phyloP scores from a whole-genome alignment of 2,797 vertebrate species.

The Mormyrus proboscirostris region DNA sequence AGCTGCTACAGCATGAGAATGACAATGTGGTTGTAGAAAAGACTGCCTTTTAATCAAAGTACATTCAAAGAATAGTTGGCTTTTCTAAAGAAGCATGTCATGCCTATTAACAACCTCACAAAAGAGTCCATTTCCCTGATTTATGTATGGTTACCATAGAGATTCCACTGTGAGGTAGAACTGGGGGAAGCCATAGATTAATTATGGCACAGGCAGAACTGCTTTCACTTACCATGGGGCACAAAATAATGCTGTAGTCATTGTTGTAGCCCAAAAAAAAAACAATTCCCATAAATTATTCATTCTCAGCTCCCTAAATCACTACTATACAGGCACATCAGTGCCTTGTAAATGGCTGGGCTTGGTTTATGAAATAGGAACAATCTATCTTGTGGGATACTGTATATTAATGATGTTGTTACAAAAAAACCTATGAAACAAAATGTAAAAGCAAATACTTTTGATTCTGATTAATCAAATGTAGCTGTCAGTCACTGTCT shows the following conservation, averaged over 20 bases:
- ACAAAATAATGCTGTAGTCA: not conserved
- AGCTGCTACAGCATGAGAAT: conserved; percentile 76
- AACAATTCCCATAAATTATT: not conserved
- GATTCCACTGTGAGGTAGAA: conserved; percentile 61
- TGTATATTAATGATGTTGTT: not conserved
- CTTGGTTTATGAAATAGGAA: not conserved
- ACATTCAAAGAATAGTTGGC: conserved; percentile 78
- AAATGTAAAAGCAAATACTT: not conserved
- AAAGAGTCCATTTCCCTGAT: conserved; percentile 73
- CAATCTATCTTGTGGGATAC: not conserved
- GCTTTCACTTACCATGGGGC: conserved; percentile 50
- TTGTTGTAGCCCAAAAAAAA: not conserved
- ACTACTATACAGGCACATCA: not conserved
- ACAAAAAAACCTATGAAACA: not conserved
- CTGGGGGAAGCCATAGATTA: conserved; percentile 67
- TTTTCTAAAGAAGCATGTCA: conserved; percentile 75
- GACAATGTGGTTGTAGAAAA: conserved; percentile 72
- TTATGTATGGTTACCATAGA: conserved; percentile 76
- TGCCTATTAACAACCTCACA: conserved; percentile 76
- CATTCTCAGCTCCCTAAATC: not conserved
- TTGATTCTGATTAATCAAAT: not conserved
- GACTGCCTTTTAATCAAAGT: conserved; percentile 76
- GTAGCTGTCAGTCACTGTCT: not conserved
- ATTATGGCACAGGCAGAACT: conserved; percentile 46
- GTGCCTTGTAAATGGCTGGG: not conserved